These are phyloP conservation scores for Drosophila saltans DNA, from an alignment of 1,140 invertebrate species.

Conservation along the genomic window DNA sequence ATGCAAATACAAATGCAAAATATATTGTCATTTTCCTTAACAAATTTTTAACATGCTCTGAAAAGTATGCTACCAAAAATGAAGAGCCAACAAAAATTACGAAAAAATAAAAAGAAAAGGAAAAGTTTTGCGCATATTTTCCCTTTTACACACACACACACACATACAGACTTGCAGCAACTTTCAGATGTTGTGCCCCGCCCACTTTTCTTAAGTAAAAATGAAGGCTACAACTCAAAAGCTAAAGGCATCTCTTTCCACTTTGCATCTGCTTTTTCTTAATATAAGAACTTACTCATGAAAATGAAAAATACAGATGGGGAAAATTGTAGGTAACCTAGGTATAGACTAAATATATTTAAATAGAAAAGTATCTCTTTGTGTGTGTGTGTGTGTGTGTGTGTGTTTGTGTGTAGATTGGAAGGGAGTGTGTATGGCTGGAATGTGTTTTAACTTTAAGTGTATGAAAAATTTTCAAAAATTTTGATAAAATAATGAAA, in stretches of 20 bases:
- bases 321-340: conserved; percentile 51
- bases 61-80: conserved; percentile 11
- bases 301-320: conserved; percentile 76
- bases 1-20: conserved; percentile 15
- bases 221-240: conserved; percentile 7
- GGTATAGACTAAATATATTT: conserved; percentile 8
- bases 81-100: not conserved
- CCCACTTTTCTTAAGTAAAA: conserved; percentile 3
- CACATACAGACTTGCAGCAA: conserved; percentile 3
- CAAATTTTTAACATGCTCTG: conserved; percentile 1
- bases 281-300: conserved; percentile 78
- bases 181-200: not conserved
- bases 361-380: not conserved
- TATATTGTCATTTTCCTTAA: not conserved
- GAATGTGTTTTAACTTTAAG: no score
- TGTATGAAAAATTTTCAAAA: no score
- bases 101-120: conserved; percentile 1
- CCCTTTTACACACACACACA: not conserved
- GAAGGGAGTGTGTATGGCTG: not conserved
- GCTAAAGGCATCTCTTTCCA: conserved; percentile 64
- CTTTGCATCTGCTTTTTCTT: conserved; percentile 40
- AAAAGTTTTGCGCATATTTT: conserved; percentile 5
- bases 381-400: conserved; percentile 19
- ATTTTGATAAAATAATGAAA: no score
- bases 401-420: not conserved